Evolutionary conservation across 53 echinoderm and acorn worm species (phyloP).

Genomic region (Paelopatides confundens): DNA sequence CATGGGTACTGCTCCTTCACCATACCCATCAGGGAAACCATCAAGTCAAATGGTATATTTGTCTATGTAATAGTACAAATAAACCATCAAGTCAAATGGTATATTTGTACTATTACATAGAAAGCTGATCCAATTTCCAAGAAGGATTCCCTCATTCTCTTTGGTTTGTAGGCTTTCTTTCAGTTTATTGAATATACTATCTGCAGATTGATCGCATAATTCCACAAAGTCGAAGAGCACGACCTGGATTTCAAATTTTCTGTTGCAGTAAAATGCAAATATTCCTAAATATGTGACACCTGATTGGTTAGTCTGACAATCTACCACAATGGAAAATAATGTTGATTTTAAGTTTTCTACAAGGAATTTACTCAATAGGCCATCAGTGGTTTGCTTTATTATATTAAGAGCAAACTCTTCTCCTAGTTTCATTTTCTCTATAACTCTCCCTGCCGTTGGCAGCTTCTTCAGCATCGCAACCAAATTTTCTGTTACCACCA

Average conservation of each 20-base stretch:
- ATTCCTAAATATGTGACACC: background rate
- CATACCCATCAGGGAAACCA: slow-evolving; percentile 7
- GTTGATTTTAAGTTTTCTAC: background rate
- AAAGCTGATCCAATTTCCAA: background rate
- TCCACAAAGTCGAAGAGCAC: background rate
- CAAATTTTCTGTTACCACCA: background rate
- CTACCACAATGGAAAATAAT: slow-evolving; percentile 2
- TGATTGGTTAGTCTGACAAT: background rate
- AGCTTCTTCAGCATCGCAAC: slow-evolving; percentile 6
- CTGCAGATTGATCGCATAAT: background rate
- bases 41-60: background rate
- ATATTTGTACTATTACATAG: slow-evolving; percentile 2
- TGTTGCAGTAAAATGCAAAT: background rate
- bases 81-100: background rate
- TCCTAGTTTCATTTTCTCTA: background rate
- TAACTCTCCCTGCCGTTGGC: background rate
- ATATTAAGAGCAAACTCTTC: background rate
- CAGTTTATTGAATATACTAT: background rate
- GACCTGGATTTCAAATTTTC: background rate
- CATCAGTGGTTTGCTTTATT: background rate
- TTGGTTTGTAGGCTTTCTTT: background rate
- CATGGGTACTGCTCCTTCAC: background rate
- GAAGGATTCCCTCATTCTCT: background rate
- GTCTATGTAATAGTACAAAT: too few species aligned
- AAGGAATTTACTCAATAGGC: background rate